Evolutionary conservation across 2,797 vertebrate genomes (phyloP), one percentile per base, ranked within the genome.

Genomic region (Borostomias antarcticus): DNA sequence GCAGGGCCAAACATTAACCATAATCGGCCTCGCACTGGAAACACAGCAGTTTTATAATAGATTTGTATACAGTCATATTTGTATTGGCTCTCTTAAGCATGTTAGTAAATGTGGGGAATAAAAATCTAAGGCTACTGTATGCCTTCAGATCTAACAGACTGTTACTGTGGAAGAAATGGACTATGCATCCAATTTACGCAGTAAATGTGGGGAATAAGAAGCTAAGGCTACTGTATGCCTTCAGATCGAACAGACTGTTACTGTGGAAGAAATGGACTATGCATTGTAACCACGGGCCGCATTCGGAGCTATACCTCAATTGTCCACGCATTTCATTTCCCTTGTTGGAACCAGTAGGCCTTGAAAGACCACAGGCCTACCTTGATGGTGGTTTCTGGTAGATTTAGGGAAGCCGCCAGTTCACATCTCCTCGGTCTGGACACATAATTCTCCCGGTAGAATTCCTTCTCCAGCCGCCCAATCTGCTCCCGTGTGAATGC

Each of bases 321-420:
- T n/a, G 5, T 9, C n/a, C 15, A n/a, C 15, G 15, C 4, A 45
- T 45, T 45, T 5, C 17, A 10, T 40, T 45, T 45, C n/a, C n/a
- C 13, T 37, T 37, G 37, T 45, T 45, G 7, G 15, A 5, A 45
- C 4, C n/a, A 17, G 40, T 45, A 45, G 7, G 40, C 15, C 40
- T n/a, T 15, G 15, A 45, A 45, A 45, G 40, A 45, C 5, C 37
- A 40, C 40, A 5, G 40, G 40, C 40, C 40, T 92, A 99, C 97
- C 93, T 99, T 99, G 84, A 99, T 99, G 56, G 97, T 99, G 61
- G 97, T 99, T 89, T 99, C 97, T 10, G 97, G 97, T 52, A 99
- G 91, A 87, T 99, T 99, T 37, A 99, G 86, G 57, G 97, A 93
- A 21, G 97, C 96, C 0, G 97, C 97, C 82, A 99, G 90, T 58